Percentiles rank a stretch among this genome's conserved stretches.
phyloP scores from a whole-genome alignment of 92 coral and sea anemone genomes.

The Zoanthus sociatus region DNA sequence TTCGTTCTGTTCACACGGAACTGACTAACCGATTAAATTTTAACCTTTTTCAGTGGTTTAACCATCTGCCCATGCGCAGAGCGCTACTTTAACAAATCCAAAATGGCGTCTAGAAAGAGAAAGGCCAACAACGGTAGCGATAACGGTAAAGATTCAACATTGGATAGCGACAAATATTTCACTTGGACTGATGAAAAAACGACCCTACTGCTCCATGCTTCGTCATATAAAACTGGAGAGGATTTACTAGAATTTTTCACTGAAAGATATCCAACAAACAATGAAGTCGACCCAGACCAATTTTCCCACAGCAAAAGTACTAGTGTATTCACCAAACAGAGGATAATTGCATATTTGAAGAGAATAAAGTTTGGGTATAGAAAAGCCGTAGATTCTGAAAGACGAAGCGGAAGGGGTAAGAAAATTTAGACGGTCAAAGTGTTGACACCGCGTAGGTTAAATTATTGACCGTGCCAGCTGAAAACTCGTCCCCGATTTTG shows the following conservation, averaged over 20 bases:
- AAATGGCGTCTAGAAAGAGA: conserved; percentile 8
- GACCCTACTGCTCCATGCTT: conserved; percentile 26
- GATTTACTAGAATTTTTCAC: conserved; percentile 25
- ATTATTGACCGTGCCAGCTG: conserved; percentile 14
- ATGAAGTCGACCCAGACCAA: not conserved
- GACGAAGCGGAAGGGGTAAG: conserved; percentile 18
- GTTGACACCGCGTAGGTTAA: too few species aligned
- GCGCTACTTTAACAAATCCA: conserved; percentile 4
- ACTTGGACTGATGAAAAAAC: conserved; percentile 64
- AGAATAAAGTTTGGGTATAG: conserved; percentile 4
- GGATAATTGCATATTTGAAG: not conserved
- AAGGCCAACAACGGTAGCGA: not conserved
- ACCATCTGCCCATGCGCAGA: conserved; percentile 11
- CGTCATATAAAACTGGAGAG: conserved; percentile 13
- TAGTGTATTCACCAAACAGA: not conserved
- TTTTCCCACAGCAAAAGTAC: not conserved
- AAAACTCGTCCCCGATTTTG: too few species aligned
- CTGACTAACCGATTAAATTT: not conserved
- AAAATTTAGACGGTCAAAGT: conserved; percentile 39
- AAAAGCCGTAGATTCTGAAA: conserved; percentile 13
- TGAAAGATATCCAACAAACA: not conserved
- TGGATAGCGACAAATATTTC: conserved; percentile 30
- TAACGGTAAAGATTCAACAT: not conserved
- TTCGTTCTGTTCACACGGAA: not conserved
- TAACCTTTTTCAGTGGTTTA: conserved; percentile 9